A percentile compares a stretch with the other conserved stretches of the same genome.
Evolutionary conservation across 2,797 vertebrate genomes (phyloP).

Genomic region (Sebastes nivosus): DNA sequence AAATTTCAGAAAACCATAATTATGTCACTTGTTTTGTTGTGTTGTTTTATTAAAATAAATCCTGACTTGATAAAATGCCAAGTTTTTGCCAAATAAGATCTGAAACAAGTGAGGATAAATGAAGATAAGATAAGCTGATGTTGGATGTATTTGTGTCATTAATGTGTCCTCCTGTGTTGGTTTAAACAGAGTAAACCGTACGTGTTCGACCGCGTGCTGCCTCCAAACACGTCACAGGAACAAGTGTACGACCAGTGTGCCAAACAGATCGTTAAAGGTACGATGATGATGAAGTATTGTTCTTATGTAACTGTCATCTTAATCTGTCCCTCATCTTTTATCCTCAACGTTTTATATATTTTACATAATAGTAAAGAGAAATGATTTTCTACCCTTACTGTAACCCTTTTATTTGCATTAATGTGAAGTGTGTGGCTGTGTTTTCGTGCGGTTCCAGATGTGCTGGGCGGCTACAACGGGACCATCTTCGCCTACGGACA

Average conservation of each 20-base stretch:
- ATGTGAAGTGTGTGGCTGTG: not conserved
- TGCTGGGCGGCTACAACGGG: slow-evolving; percentile 93
- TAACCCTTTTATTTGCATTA: too few species aligned
- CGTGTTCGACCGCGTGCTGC: slow-evolving; percentile 89
- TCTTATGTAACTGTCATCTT: slow-evolving; percentile 11
- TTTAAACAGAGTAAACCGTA: slow-evolving; percentile 89
- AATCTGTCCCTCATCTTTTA: not conserved
- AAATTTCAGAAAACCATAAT: not conserved
- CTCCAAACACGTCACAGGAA: slow-evolving; percentile 89
- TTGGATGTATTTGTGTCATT: not conserved
- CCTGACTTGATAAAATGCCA: not conserved
- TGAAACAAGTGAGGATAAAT: not conserved
- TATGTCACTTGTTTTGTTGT: not conserved
- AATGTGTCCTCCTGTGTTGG: not conserved
- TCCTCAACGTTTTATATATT: too few species aligned
- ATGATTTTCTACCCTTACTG: not conserved
- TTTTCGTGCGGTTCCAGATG: slow-evolving; percentile 77
- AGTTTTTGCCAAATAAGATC: not conserved
- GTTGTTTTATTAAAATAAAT: not conserved
- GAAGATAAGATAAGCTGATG: not conserved
- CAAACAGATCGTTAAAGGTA: slow-evolving; percentile 94
- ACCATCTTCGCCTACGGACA: slow-evolving; percentile 95
- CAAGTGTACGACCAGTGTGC: slow-evolving; percentile 92
- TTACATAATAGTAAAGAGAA: not conserved
- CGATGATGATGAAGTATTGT: not conserved